These are phyloP conservation scores for Callipepla californica DNA, from an alignment of 2,113 vertebrate genomes.

Conservation along the genomic window DNA sequence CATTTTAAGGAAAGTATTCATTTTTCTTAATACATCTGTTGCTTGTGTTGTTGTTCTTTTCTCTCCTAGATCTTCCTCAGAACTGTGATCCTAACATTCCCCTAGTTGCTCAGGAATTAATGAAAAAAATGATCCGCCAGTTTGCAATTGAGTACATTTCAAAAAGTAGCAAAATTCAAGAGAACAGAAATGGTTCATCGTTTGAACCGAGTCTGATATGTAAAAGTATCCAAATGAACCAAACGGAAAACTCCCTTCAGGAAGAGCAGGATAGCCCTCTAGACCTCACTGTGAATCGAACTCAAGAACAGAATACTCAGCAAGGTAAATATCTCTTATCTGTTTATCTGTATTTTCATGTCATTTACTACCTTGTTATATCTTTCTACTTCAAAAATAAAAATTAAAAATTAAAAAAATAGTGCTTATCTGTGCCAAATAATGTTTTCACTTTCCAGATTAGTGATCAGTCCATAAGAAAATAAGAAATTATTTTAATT, in stretches of 20 bases:
- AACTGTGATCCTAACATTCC: slow-evolving; percentile 98
- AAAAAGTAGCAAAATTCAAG: slow-evolving; percentile 92
- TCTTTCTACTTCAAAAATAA: background rate
- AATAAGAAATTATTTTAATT: background rate
- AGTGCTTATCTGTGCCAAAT: background rate
- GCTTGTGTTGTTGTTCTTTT: slow-evolving; percentile 51
- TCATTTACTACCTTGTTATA: background rate
- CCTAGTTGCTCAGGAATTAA: slow-evolving; percentile 96
- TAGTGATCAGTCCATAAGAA: background rate
- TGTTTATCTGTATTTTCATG: background rate
- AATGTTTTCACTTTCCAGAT: background rate
- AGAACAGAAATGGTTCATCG: slow-evolving; percentile 86
- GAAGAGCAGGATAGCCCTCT: slow-evolving; percentile 91
- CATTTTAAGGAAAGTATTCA: background rate
- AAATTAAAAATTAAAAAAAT: background rate
- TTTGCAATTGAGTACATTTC: slow-evolving; percentile 98
- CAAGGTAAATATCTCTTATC: slow-evolving; percentile 82
- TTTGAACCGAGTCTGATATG: slow-evolving; percentile 82
- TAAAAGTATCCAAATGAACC: slow-evolving; percentile 84
- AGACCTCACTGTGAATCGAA: slow-evolving; percentile 96
- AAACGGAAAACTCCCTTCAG: slow-evolving; percentile 83
- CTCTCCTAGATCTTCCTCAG: slow-evolving; percentile 89
- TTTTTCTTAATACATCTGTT: slow-evolving; percentile 7
- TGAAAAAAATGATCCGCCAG: slow-evolving; percentile 99
- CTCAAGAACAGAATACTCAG: slow-evolving; percentile 84